A percentile compares a stretch with the other conserved stretches of the same genome.
Conservation (phyloP, 2,888 invertebrate genomes). For the Mesoligia furuncula region DNA sequence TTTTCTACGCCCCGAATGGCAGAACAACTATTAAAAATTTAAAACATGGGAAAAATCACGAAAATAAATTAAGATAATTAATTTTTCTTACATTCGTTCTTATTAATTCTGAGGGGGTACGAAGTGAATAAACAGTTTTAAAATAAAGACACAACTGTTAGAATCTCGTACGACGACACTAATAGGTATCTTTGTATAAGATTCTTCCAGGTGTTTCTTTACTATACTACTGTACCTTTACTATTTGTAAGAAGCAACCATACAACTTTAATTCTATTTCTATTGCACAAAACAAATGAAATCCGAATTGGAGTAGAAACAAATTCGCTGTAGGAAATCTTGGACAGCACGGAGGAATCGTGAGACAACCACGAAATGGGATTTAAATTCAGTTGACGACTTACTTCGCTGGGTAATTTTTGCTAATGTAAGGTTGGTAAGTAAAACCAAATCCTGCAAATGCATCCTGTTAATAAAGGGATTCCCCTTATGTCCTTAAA, state of each 20-base stretch:
- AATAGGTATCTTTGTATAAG: too few relatives aligned
- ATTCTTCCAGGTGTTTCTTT: too few relatives aligned
- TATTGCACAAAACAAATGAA: conserved; percentile 23
- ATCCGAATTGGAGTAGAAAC: conserved; percentile 26
- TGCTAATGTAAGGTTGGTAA: neutral
- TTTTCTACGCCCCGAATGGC: too few relatives aligned
- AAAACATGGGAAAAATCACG: too few relatives aligned
- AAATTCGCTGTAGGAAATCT: conserved; percentile 12
- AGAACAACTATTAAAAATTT: too few relatives aligned
- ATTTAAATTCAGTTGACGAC: conserved; percentile 23
- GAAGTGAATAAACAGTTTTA: too few relatives aligned
- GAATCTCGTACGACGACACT: neutral
- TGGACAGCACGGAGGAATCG: conserved; percentile 1
- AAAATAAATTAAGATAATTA: too few relatives aligned
- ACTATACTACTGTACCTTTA: too few relatives aligned
- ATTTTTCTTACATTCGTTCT: too few relatives aligned
- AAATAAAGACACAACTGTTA: neutral
- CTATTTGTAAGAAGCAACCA: neutral
- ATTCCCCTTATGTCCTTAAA: neutral
- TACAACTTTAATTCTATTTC: conserved; percentile 1
- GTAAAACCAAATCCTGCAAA: neutral
- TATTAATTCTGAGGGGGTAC: too few relatives aligned
- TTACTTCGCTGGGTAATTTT: conserved; percentile 2
- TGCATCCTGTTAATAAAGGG: neutral
- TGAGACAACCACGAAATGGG: conserved; percentile 12